Conservation (phyloP, 2,113 vertebrate genomes). For the Gnathonemus echidnorhynchus region DNA sequence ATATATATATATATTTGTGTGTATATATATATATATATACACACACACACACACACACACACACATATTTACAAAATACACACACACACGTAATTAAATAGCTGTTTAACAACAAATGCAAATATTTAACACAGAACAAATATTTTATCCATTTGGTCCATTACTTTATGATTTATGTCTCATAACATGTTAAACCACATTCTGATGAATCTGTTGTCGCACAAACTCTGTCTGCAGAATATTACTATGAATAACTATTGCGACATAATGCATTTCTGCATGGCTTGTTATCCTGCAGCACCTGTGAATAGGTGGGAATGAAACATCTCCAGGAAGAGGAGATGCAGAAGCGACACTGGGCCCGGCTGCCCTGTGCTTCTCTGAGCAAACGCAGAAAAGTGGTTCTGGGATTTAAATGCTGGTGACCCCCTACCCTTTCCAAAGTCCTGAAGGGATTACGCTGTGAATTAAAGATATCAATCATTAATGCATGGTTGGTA, state of each 20-base stretch:
- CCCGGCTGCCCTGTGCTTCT: neutral
- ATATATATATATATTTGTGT: too few relatives aligned
- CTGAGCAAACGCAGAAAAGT: slow-evolving; percentile 22
- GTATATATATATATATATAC: too few relatives aligned
- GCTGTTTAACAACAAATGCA: neutral
- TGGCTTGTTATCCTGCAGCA: neutral
- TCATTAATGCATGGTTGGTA: slow-evolving; percentile 63
- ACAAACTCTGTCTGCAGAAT: neutral
- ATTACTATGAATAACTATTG: neutral
- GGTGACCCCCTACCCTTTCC: neutral
- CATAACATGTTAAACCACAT: neutral
- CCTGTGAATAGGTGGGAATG: neutral
- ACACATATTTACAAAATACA: neutral
- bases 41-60: too few relatives aligned
- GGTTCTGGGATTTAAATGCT: neutral
- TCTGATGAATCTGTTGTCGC: neutral
- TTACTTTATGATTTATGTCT: neutral
- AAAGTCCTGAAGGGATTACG: slow-evolving; percentile 25
- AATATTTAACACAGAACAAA: neutral
- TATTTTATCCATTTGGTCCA: neutral
- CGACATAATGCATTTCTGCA: neutral
- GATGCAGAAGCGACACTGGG: neutral
- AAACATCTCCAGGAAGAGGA: neutral
- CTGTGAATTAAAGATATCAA: slow-evolving; percentile 47
- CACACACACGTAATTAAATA: neutral